Evolutionary conservation across 2,888 invertebrate species (phyloP), one percentile per base, ranked within the genome.

Genomic region (Labia minor): DNA sequence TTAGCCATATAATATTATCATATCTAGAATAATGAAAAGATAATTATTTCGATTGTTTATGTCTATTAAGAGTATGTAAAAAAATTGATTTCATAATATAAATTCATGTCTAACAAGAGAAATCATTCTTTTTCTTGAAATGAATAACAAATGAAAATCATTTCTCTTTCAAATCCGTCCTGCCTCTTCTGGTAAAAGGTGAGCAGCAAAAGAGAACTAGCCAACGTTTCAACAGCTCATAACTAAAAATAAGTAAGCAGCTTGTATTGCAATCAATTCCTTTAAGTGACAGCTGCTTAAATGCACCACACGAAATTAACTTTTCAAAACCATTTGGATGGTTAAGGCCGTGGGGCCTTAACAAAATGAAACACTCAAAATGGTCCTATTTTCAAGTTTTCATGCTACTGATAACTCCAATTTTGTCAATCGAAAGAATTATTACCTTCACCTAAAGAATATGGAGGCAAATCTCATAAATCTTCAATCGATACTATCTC

Each of bases 151-250:
- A 4, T 49, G 16, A 16, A 49, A 49, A n/a, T 49, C 49, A 49
- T 49, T 49, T 49, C 2, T 49, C 14, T 14, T 14, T 49, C 8
- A 14, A 3, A 10, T 3, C 49, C 3, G n/a, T 4, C 49, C 49
- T 49, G 49, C 3, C 14, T 49, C 2, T 49, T 11, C 49, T 26
- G n/a, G 49, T 49, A 49, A 49, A 49, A n/a, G 3, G 49, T 49
- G 16, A 49, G 49, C 49, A 49, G 3, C 49, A 16, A 49, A 14
- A 49, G 14, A 14, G 3, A 49, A 49, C 14, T 16, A 14, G 49
- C 49, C 49, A 16, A 33, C 33, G 33, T 49, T 49, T 49, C 49
- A 49, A 49, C 49, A 49, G 49, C 49, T 49, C 49, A 49, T 49
- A 49, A 49, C 49, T 49, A 49, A 49, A 4, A 49, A 14, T 16